phyloP scores from a whole-genome alignment of 64 coral and sea anemone species.

The Exaiptasia diaphana region DNA sequence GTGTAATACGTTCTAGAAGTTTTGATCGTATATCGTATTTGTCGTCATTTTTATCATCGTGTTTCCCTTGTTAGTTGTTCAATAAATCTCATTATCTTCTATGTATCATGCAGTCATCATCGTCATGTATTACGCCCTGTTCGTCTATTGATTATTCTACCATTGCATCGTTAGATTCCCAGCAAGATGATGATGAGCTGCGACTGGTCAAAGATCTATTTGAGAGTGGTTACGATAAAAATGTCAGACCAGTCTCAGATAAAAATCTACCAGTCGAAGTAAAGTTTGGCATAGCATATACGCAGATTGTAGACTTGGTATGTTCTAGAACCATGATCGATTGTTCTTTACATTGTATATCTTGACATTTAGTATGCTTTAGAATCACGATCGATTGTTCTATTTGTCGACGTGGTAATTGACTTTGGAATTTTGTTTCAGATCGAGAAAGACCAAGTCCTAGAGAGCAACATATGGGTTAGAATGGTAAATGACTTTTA shows the following conservation, averaged over 20 bases:
- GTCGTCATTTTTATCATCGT: too few relatives aligned
- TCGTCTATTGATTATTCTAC: neutral
- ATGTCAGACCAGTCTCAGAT: conserved; percentile 55
- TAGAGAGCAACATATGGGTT: conserved; percentile 92
- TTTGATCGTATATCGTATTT: too few relatives aligned
- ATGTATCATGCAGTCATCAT: too few relatives aligned
- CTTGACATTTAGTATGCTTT: too few relatives aligned
- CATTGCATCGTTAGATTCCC: neutral
- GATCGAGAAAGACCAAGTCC: conserved; percentile 89
- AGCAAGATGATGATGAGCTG: conserved; percentile 63
- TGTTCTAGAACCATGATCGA: neutral
- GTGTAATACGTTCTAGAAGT: too few relatives aligned
- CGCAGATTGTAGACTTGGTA: conserved; percentile 89
- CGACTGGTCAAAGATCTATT: conserved; percentile 63
- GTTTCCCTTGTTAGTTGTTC: too few relatives aligned
- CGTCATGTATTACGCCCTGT: too few relatives aligned
- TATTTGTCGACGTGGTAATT: too few relatives aligned
- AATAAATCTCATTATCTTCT: too few relatives aligned
- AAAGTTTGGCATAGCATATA: conserved; percentile 89
- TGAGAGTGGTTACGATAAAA: conserved; percentile 25
- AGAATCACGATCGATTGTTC: too few relatives aligned
- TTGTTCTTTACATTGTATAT: neutral
- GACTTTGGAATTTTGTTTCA: too few relatives aligned
- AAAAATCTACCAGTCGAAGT: conserved; percentile 64
- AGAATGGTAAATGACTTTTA: conserved; percentile 58